These are phyloP conservation scores for Pseudomyrmex gracilis DNA, from an alignment of 1,140 invertebrate species.

Conservation along the genomic window DNA sequence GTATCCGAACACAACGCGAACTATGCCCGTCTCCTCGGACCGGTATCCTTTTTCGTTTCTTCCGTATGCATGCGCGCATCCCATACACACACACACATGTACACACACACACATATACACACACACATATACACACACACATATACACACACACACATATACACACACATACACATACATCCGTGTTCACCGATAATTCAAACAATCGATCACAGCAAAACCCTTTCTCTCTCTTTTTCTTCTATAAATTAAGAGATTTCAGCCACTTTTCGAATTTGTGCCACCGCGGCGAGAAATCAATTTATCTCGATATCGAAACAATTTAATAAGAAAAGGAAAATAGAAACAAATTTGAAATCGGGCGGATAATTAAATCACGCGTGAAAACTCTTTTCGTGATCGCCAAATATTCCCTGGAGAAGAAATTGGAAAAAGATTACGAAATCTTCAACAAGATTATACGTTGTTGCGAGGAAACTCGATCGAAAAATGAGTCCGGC, in stretches of 20 bases:
- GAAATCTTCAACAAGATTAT: too few species aligned
- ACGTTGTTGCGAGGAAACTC: not conserved
- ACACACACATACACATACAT: not conserved
- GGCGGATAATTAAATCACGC: not conserved
- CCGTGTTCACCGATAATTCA: not conserved
- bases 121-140: not conserved
- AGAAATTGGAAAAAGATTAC: not conserved
- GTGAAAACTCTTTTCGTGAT: not conserved
- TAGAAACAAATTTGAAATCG: not conserved
- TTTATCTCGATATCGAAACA: too few species aligned
- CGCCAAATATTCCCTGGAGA: too few species aligned
- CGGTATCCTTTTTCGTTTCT: conserved; percentile 22
- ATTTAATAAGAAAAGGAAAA: not conserved
- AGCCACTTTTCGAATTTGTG: not conserved
- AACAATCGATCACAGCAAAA: not conserved
- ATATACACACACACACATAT: not conserved
- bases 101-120: not conserved
- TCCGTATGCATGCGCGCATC: not conserved
- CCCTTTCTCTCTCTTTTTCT: not conserved
- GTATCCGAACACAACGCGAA: conserved; percentile 25
- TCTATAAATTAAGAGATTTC: not conserved
- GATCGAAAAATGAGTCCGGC: not conserved
- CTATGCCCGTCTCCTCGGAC: conserved; percentile 48
- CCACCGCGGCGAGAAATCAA: not conserved
- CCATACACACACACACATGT: not conserved